Base-by-base conservation (phyloP, 2,888 invertebrate species). In the Volucella inflata region DNA sequence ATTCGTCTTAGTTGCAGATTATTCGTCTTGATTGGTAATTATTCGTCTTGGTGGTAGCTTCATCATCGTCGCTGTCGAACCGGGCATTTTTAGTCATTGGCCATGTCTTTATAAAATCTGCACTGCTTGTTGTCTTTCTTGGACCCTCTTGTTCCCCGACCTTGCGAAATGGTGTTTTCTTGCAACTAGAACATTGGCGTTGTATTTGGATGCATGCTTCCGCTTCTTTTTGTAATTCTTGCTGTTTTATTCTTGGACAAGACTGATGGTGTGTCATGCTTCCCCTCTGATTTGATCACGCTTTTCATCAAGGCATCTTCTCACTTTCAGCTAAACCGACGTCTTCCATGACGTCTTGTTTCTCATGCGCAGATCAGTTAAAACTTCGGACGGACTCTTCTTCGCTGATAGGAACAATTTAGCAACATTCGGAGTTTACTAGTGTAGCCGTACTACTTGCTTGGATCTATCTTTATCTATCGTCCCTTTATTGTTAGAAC, bases 401-500 rank as follows among this genome's bases (percentile, higher is more conserved):
- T 60, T 53, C 60, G 6, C 2, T 51, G 30, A 8, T 36, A 44
- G 11, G 68, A 68, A n/a, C 44, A 53, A 30, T 60, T 68, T 8
- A 77, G n/a, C n/a, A n/a, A n/a, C n/a, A n/a, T n/a, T n/a, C n/a
- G n/a, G n/a, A n/a, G n/a, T n/a, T n/a, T n/a, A n/a, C n/a, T n/a
- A n/a, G n/a, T n/a, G n/a, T n/a, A n/a, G n/a, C n/a, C n/a, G n/a
- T n/a, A n/a, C n/a, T n/a, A n/a, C n/a, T n/a, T n/a, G n/a, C n/a
- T n/a, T n/a, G n/a, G n/a, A n/a, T n/a, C n/a, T n/a, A n/a, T n/a
- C n/a, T n/a, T n/a, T n/a, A n/a, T n/a, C n/a, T n/a, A n/a, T n/a
- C n/a, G n/a, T n/a, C n/a, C n/a, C n/a, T n/a, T n/a, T n/a, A n/a
- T 91, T 2, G 90, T 88, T 8, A 91, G 44, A 8, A 90, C 75